Conservation (phyloP, 2,113 vertebrate genomes). For the Neotoma lepida region DNA sequence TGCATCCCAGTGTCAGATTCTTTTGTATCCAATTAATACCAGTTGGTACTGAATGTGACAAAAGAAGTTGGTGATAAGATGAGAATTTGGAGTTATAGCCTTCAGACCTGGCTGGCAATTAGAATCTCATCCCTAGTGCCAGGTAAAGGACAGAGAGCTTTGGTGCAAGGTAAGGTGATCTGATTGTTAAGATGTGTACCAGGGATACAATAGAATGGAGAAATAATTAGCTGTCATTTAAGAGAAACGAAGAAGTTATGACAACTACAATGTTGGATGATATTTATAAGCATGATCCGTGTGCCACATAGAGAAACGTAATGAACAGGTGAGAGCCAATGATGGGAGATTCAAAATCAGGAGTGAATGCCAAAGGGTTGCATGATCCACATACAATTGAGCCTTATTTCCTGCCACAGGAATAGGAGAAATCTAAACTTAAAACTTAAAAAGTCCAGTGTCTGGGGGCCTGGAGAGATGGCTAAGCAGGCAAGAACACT, state of each 20-base stretch:
- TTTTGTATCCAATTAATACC: neutral
- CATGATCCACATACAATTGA: neutral
- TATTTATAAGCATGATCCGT: neutral
- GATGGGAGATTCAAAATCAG: neutral
- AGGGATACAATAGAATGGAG: neutral
- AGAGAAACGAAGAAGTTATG: neutral
- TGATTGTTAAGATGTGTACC: neutral
- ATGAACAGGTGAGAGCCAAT: neutral
- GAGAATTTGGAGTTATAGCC: neutral
- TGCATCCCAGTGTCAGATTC: neutral
- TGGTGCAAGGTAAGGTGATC: neutral
- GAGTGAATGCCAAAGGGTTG: neutral
- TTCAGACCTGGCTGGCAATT: neutral
- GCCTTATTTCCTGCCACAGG: neutral
- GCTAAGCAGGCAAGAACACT: neutral
- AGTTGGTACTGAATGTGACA: neutral
- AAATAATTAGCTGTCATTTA: neutral
- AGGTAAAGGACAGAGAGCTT: neutral
- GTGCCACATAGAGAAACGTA: neutral
- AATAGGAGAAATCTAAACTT: slow-evolving; percentile 4
- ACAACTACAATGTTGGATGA: neutral
- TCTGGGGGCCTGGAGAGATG: no score
- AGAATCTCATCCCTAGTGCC: neutral
- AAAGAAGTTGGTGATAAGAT: neutral
- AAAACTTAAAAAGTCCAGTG: neutral